Evolutionary conservation across 2,888 invertebrate genomes (phyloP), one percentile per base, ranked within the genome.

Genomic region (Pammene aurita): DNA sequence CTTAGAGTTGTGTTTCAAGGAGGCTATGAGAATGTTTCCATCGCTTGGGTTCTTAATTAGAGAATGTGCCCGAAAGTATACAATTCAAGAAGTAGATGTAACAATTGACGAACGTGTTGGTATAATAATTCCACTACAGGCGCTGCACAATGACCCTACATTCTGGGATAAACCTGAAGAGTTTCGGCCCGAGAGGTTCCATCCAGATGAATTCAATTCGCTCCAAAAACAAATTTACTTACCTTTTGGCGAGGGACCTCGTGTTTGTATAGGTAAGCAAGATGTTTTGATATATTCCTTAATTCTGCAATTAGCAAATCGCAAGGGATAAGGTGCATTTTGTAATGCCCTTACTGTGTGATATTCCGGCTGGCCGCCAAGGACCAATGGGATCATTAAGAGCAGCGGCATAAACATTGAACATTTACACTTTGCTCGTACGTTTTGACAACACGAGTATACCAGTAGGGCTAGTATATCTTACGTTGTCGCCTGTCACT

Each of bases 11-110:
- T 72, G 79, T 0, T 84, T 87, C 66, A 84, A 77, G 63, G 89
- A 89, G 66, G 82, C 81, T 18, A 80, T 88, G 79, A 75, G 86
- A 14, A 81, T 86, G 77, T 88, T 88, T 50, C 88, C 89, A 0
- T 85, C 89, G 0, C 77, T 88, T 0, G 89, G 88, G 0, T 84
- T 80, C 70, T 70, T 89, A 35, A 70, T 83, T 4, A 75, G 89
- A 18, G 75, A 75, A 52, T 81, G 83, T 61, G 80, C 80, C 4
- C 77, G 77, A 5, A 72, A 78, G 7, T 87, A 86, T 61, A 84
- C 82, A 0, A 74, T 89, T 14, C 79, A 82, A 0, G 86, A 85
- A n/a, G 58, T 84, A 2, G 72, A 75, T 7, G 44, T 88, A 38
- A 75, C 78, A 0, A 78, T 89, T 0, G 88, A 87, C 48, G 75